These are phyloP conservation scores for Spinus olivaceus DNA, from an alignment of 2,797 vertebrate species.

Conservation along the genomic window DNA sequence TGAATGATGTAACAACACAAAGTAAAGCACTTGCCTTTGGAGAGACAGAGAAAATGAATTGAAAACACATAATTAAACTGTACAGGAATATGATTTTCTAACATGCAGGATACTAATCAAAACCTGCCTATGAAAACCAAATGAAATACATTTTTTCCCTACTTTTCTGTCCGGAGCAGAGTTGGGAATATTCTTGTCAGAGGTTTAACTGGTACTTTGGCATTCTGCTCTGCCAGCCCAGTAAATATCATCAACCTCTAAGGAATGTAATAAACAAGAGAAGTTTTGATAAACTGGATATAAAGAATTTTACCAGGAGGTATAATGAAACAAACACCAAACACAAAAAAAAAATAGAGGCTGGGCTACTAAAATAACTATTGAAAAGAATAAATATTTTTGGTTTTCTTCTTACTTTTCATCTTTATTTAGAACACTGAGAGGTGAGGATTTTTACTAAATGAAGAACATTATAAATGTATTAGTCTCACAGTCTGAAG, in stretches of 20 bases:
- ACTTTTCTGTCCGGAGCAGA: background rate
- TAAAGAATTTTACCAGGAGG: background rate
- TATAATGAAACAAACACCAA: background rate
- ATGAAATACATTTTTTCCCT: rapidly evolving
- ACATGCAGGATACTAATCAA: background rate
- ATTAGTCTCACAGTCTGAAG: background rate
- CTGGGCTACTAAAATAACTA: background rate
- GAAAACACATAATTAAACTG: background rate
- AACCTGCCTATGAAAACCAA: background rate
- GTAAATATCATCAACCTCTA: background rate
- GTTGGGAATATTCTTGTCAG: background rate
- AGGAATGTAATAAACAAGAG: background rate
- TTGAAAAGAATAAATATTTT: background rate
- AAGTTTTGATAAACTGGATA: background rate
- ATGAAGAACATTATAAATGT: background rate
- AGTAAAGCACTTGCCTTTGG: background rate
- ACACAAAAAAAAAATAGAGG: rapidly evolving
- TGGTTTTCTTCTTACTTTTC: background rate
- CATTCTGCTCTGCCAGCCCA: background rate
- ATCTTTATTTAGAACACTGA: background rate
- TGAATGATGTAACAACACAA: slow-evolving; percentile 10
- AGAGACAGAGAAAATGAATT: background rate
- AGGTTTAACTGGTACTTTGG: background rate
- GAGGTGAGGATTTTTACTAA: background rate
- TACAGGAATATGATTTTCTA: background rate